Conservation (phyloP, 2,888 invertebrate genomes). For the Lordiphosa andalusiaca region DNA sequence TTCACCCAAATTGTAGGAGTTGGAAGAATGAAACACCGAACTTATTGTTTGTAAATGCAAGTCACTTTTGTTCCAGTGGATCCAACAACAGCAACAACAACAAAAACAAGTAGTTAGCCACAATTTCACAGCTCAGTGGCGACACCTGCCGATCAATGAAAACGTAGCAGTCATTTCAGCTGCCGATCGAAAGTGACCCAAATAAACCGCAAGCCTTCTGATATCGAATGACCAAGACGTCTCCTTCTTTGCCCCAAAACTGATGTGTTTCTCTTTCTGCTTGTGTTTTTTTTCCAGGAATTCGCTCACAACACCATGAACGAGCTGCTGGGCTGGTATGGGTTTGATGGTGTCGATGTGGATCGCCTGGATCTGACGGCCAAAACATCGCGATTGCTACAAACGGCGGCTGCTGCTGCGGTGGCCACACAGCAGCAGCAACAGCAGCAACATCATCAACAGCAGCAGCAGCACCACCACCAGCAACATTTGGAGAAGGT, state of each 20-base stretch:
- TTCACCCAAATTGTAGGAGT: no score
- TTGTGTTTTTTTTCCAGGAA: conserved; percentile 84
- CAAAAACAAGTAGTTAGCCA: conserved; percentile 22
- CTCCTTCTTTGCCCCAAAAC: not conserved
- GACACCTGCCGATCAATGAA: conserved; percentile 30
- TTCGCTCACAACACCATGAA: conserved; percentile 96
- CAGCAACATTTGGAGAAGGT: conserved; percentile 38
- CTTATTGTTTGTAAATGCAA: no score
- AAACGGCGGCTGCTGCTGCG: conserved; percentile 69
- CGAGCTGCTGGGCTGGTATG: conserved; percentile 94
- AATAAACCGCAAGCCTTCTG: not conserved
- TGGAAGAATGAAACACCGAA: no score
- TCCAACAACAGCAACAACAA: no score
- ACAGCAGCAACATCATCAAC: conserved; percentile 38
- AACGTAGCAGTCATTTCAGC: not conserved
- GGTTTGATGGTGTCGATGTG: conserved; percentile 88
- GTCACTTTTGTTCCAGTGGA: no score
- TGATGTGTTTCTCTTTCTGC: conserved; percentile 15
- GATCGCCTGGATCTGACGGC: conserved; percentile 82
- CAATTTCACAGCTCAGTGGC: conserved; percentile 39
- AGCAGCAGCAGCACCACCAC: conserved; percentile 47
- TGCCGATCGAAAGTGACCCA: conserved; percentile 2
- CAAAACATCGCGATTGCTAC: conserved; percentile 76
- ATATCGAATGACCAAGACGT: conserved; percentile 23
- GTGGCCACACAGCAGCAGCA: conserved; percentile 59